Percentiles rank a stretch among this genome's conserved stretches.
These are phyloP conservation scores for Melanotaenia parkinsoni DNA, from an alignment of 2,797 vertebrate species.

Conservation along the genomic window DNA sequence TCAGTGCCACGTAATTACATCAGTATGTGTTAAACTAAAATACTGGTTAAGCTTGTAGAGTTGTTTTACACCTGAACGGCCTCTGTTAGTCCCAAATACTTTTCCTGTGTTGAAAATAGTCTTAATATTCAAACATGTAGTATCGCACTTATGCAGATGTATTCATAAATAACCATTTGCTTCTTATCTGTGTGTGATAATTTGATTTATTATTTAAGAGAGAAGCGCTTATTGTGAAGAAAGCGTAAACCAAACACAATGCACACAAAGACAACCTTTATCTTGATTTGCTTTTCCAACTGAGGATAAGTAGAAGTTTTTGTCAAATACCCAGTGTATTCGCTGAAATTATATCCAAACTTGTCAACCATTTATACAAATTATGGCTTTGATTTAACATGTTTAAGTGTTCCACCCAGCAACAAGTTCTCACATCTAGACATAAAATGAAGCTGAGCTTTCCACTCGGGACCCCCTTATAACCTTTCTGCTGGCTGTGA, in stretches of 20 bases:
- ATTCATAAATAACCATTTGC: too few relatives aligned
- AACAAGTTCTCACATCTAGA: neutral
- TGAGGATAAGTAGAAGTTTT: too few relatives aligned
- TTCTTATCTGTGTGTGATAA: neutral
- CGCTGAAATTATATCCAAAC: constrained; percentile 17
- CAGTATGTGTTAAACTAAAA: too few relatives aligned
- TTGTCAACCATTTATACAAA: constrained; percentile 5
- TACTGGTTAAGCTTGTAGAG: too few relatives aligned
- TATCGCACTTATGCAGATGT: too few relatives aligned
- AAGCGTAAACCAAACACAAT: neutral
- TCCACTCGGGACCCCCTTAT: neutral
- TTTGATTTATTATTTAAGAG: neutral
- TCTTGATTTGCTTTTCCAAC: neutral
- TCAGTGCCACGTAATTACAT: too few relatives aligned
- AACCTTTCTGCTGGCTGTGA: neutral
- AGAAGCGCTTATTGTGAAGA: neutral
- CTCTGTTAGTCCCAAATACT: too few relatives aligned
- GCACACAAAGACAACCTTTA: neutral
- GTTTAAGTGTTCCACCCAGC: neutral
- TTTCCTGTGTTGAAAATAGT: too few relatives aligned
- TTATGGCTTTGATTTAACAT: constrained; percentile 2
- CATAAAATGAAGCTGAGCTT: neutral
- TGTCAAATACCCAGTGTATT: neutral
- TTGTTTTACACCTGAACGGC: too few relatives aligned
- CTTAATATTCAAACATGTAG: too few relatives aligned